Evolutionary conservation across 2,113 vertebrate genomes (phyloP), one percentile per base, ranked within the genome.

Genomic region (Pachycephala philippinensis): DNA sequence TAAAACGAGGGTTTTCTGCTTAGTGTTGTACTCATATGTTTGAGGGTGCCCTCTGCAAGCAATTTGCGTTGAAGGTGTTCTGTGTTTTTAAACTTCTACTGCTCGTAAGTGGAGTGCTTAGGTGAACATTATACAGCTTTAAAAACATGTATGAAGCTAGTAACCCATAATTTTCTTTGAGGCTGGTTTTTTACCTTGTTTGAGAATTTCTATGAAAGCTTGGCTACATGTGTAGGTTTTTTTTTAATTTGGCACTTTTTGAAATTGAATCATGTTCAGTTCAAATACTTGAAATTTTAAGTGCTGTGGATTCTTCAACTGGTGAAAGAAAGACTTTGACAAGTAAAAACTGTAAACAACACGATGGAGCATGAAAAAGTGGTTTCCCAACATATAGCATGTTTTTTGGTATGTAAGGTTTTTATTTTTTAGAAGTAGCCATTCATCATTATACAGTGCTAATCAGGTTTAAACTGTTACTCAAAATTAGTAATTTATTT

Each of bases 341-440:
- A 92, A 91, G 90, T 93, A 40, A 89, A 83, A 63, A 93, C 70
- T 93, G 89, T 93, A 93, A 88, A 89, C 83, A 90, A 71, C 95
- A 97, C 28, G 94, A 87, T 94, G 88, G 87, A 97, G 98, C 98
- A 98, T 98, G 98, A 91, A 68, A 97, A 96, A 95, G 83, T 96
- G 86, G 13, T 97, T 97, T 97, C 85, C 93, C 75, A 91, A 96
- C 81, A 45, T 90, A 94, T 54, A 97, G 98, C 98, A 98, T 98
- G 98, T 91, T 97, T 84, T 94, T 97, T 97, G 89, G 71, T 97
- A 89, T 97, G 87, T 95, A 95, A 87, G 68, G 63, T 54, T 93
- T 95, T 83, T 63, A n/a, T 63, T 92, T 96, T 95, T 94, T 97
- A 98, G 97, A 97, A 96, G 94, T 97, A 98, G 95, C 94, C 96